Base-by-base conservation (phyloP, 2,888 invertebrate species). In the Eupithecia abbreviata region DNA sequence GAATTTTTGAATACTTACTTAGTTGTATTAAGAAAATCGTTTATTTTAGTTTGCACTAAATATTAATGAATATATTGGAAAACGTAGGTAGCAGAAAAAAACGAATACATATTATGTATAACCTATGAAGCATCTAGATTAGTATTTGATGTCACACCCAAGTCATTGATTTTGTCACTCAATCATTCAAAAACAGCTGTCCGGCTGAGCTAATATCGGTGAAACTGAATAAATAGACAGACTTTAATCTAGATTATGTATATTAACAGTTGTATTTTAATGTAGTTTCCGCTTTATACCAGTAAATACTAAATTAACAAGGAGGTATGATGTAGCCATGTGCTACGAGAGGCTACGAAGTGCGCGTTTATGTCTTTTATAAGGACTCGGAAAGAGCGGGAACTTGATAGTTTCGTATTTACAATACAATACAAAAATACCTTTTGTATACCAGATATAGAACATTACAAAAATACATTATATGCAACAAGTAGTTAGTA, bases 361-460 rank as follows among this genome's bases (percentile, higher is more conserved):
- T 74, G 47, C 80, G 79, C 83, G 83, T 83, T 82, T 18, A 82
- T 51, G 71, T 83, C 82, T 83, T 81, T 81, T 79, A 47, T 9
- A 55, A 6, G 55, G 15, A 9, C 30, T n/a, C 41, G 62, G 12
- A 74, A 66, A 66, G 12, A 41, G 72, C 74, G 77, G 41, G 72
- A 41, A 67, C 30, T 71, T 75, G 42, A 66, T 15, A 41, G 42
- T 41, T 42, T 66, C 2, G 47, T 47, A 9, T 7, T 55, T 3
- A n/a, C 0, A 30, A 30, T 30, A 30, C 30, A 30, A 30, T 30
- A 30, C 30, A 30, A 30, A 30, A 30, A 30, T 30, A 30, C 30
- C 30, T 30, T 30, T 30, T 30, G 30, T 30, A 30, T 30, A 30
- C 30, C 30, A 30, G 30, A 30, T 30, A 30, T 30, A 30, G 30